Base-by-base conservation (phyloP, 2,888 invertebrate genomes). In the Scaptomyza reducta region DNA sequence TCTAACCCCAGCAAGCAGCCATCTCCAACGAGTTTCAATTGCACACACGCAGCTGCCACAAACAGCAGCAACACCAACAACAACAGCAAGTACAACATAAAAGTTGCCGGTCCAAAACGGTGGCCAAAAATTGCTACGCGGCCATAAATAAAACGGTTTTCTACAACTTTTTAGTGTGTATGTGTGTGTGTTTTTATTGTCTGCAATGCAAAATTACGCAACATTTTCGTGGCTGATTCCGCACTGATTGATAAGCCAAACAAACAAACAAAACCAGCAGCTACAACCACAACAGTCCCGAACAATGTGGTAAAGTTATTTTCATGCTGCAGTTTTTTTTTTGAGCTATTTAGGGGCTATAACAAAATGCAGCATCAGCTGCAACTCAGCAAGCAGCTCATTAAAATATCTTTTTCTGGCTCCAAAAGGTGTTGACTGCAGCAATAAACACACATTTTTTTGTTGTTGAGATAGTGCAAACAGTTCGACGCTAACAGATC, bases 241-340 rank as follows among this genome's bases (percentile, higher is more conserved):
- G 66, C 64, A 79, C 77, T 82, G 82, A 82, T 82, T 82, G 83
- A 79, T 79, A 79, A 79, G 68, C 76, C 49, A 75, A 74, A 80
- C 64, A 79, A 70, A 80, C 47, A 66, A 50, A 70, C 29, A 54
- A 47, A 50, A 65, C 9, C 47, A 70, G 25, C 38, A 42, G 40
- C 47, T 59, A 33, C 31, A 41, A 35, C 41, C 44, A 51, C 45
- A 64, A 47, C 18, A 47, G 51, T 44, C 44, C 46, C 57, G 3
- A 65, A 61, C 65, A 49, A 10, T 35, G 16, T 58, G 33, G 16
- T n/a, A 6, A 59, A 59, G 29, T 27, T 38, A 55, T 65, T 61
- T 44, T 54, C 29, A 54, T 54, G 49, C 45, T 35, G 33, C 54
- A 59, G 27, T 10, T 16, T 56, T 65, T 60, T 49, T 31, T 31